A percentile compares a stretch with the other conserved stretches of the same genome.
These are phyloP conservation scores for Aegotheles bennettii DNA, from an alignment of 2,113 vertebrate genomes.

Conservation along the genomic window DNA sequence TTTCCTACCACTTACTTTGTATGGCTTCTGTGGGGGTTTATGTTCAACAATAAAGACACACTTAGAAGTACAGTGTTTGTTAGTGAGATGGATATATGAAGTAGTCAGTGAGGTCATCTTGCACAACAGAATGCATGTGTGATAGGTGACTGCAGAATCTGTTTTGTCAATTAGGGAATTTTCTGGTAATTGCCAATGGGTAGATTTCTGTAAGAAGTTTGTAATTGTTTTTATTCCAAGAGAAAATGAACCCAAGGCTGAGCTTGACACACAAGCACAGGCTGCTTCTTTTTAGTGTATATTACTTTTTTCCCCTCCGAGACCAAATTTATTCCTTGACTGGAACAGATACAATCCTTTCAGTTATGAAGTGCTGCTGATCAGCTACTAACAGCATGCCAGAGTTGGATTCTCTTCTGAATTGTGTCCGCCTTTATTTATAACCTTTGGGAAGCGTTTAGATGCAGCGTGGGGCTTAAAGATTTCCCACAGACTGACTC, in stretches of 20 bases:
- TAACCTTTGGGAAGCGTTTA: background rate
- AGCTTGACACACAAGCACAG: background rate
- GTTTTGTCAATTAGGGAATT: background rate
- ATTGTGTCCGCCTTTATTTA: background rate
- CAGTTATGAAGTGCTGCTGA: background rate
- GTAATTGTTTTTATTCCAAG: background rate
- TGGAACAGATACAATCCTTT: background rate
- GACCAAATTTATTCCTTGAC: background rate
- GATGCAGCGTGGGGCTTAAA: background rate
- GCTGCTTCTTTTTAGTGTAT: background rate
- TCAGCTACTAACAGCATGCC: background rate
- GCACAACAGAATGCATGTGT: background rate
- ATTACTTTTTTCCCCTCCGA: background rate
- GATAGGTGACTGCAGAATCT: background rate
- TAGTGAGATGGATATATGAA: background rate
- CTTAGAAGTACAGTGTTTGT: background rate
- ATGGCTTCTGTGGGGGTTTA: background rate
- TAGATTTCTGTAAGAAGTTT: background rate
- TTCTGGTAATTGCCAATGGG: background rate
- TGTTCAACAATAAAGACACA: background rate
- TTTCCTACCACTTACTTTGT: background rate
- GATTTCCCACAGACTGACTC: conserved; percentile 9
- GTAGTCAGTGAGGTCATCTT: background rate
- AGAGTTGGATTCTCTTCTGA: background rate
- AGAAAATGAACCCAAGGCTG: background rate